Evolutionary conservation across 1,140 invertebrate genomes (phyloP).

Genomic region (Scaptodrosophila lebanonensis): DNA sequence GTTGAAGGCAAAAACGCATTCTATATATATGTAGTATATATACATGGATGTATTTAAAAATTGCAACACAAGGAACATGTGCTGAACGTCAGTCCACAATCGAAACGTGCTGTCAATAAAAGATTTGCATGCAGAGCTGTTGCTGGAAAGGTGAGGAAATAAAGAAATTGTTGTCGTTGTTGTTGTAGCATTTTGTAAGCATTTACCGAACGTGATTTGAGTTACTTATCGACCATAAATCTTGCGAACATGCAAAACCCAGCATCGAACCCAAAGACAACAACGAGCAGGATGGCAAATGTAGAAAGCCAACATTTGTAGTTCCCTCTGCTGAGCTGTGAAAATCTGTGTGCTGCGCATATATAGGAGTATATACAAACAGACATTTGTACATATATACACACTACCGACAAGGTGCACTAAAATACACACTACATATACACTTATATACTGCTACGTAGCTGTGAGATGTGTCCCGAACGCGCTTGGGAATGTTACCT

Average conservation of each 20-base stretch:
- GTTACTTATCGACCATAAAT: slow-evolving; percentile 62
- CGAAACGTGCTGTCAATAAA: slow-evolving; percentile 66
- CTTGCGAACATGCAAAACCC: slow-evolving; percentile 13
- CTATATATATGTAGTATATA: neutral
- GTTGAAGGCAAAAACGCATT: neutral
- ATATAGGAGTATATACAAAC: too few relatives aligned
- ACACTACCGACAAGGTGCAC: too few relatives aligned
- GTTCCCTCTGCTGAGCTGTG: slow-evolving; percentile 20
- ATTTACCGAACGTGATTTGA: slow-evolving; percentile 70
- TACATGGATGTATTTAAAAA: neutral
- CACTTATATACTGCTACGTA: too few relatives aligned
- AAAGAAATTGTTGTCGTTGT: slow-evolving; percentile 39
- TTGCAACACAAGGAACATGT: slow-evolving; percentile 37
- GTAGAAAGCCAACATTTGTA: too few relatives aligned
- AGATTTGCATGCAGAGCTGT: slow-evolving; percentile 54
- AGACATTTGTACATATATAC: too few relatives aligned
- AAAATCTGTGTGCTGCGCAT: slow-evolving; percentile 8
- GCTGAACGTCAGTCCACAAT: slow-evolving; percentile 55
- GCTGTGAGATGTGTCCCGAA: too few relatives aligned
- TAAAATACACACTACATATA: too few relatives aligned
- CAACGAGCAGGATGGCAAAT: too few relatives aligned
- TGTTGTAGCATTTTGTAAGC: slow-evolving; percentile 63
- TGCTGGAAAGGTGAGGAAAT: slow-evolving; percentile 21
- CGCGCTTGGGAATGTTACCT: too few relatives aligned
- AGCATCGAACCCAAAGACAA: slow-evolving; percentile 2